phyloP scores from a whole-genome alignment of 2,888 invertebrate genomes.

The Macaria liturata region DNA sequence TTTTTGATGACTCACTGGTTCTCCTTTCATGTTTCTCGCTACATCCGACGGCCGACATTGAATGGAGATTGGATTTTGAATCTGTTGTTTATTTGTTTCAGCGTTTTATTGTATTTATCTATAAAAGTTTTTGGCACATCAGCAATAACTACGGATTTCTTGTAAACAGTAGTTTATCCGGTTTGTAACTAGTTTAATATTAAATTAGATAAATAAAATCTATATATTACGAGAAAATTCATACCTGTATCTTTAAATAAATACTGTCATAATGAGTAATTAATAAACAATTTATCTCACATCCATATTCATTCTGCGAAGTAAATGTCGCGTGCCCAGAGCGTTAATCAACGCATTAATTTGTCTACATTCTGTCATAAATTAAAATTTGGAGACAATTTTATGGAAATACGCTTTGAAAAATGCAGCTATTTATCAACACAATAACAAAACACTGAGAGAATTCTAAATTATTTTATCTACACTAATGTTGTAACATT shows the following conservation, averaged over 20 bases:
- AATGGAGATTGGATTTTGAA: background rate
- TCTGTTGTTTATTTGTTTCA: background rate
- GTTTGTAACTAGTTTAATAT: too few species aligned
- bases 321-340: slow-evolving; percentile 9
- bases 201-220: too few species aligned
- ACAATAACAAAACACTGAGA: too few species aligned
- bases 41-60: slow-evolving; percentile 3
- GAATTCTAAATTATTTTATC: too few species aligned
- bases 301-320: slow-evolving; percentile 6
- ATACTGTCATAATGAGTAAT: background rate
- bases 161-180: too few species aligned
- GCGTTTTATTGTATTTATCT: background rate
- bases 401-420: background rate
- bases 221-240: too few species aligned
- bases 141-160: too few species aligned
- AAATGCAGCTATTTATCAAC: too few species aligned
- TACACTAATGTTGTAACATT: too few species aligned
- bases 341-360: background rate
- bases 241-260: background rate
- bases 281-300: background rate
- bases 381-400: slow-evolving; percentile 1
- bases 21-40: slow-evolving; percentile 11
- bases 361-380: slow-evolving; percentile 1
- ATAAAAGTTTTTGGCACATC: too few species aligned
- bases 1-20: slow-evolving; percentile 10